Evolutionary conservation across 2,888 invertebrate species (phyloP), one percentile per base, ranked within the genome.

Genomic region (Spisula solida): DNA sequence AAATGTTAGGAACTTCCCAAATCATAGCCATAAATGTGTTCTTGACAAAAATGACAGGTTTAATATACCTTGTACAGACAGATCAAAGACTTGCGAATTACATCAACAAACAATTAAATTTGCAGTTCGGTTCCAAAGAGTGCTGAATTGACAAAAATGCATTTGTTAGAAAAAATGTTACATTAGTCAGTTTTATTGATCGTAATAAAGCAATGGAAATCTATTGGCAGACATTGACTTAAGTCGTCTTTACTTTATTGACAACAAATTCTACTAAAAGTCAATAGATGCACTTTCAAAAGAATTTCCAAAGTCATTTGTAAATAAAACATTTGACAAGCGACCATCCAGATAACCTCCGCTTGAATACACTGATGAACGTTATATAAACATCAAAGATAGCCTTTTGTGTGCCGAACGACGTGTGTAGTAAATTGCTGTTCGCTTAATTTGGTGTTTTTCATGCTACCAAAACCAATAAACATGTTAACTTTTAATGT

Each of bases 401-500:
- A 8, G 16, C 6, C 34, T 75, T 75, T 75, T 75, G 75, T 75
- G 31, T 31, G 18, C 34, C 16, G 31, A 25, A 34, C 75, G 31
- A 75, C 75, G 75, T 88, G 84, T 84, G 34, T 80, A 60, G 51
- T 60, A 84, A 88, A 84, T 81, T 47, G 34, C n/a, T 60, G n/a
- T 82, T 79, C 55, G 87, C 78, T 87, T 82, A 82, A 87, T 87
- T 87, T 87, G 48, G 34, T 75, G 75, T 75, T 75, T 75, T 75
- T 75, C 75, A 48, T 55, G 34, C 75, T 70, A n/a, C 25, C 75
- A 82, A 84, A 84, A 88, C 88, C 60, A 84, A 84, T 88, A 88
- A 88, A 88, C 84, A 88, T 84, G 88, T 84, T 70, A 48, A 48
- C 51, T 82, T 88, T 87, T 51, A 84, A 87, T 60, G 82, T 88